phyloP scores from a whole-genome alignment of 2,797 vertebrate species.

The Somateria mollissima region DNA sequence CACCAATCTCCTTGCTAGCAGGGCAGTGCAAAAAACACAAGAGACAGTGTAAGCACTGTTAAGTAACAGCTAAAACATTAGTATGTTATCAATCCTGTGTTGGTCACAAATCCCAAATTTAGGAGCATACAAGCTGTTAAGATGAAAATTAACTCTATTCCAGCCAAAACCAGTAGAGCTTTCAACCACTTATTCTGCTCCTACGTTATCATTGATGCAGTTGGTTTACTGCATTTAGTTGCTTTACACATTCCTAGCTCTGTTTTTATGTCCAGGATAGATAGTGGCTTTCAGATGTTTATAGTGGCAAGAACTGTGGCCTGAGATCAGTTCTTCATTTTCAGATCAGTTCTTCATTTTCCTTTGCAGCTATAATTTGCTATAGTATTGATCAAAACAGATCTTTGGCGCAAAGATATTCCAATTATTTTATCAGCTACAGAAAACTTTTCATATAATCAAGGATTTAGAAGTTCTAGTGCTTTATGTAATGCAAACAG shows the following conservation, averaged over 20 bases:
- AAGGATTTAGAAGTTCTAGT: background rate
- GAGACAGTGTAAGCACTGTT: too few relatives aligned
- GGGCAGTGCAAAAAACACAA: too few relatives aligned
- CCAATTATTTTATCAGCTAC: background rate
- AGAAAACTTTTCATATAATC: background rate
- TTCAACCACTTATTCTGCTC: background rate
- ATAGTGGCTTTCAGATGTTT: background rate
- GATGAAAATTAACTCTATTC: too few relatives aligned
- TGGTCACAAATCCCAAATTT: too few relatives aligned
- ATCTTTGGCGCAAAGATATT: background rate
- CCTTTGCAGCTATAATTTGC: background rate
- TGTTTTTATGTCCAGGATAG: background rate
- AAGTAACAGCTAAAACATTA: too few relatives aligned
- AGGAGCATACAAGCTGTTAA: too few relatives aligned
- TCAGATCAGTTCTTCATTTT: background rate
- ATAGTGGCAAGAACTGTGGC: background rate
- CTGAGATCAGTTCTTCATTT: background rate
- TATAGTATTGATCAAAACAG: background rate
- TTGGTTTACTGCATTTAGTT: background rate
- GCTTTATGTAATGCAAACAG: background rate
- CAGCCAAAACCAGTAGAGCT: background rate
- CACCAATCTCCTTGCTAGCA: too few relatives aligned
- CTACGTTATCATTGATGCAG: background rate
- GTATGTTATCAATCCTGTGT: too few relatives aligned
- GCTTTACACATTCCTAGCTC: background rate